phyloP scores from a whole-genome alignment of 2,113 vertebrate species.

The Oreochromis tanganicae region DNA sequence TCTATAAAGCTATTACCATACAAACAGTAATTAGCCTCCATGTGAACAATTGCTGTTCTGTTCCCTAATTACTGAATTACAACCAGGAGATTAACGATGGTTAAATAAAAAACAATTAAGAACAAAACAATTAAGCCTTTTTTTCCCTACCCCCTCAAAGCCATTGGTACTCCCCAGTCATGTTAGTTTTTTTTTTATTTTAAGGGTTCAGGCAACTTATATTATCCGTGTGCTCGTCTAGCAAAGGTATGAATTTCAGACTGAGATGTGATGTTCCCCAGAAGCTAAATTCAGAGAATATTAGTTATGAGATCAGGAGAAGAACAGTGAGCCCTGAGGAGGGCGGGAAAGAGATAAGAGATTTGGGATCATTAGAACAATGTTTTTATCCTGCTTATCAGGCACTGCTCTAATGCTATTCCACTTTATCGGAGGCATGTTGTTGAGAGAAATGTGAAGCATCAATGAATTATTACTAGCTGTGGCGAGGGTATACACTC shows the following conservation, averaged over 20 bases:
- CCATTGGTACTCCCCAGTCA: neutral
- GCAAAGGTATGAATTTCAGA: neutral
- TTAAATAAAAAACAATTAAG: conserved; percentile 66
- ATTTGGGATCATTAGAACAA: conserved; percentile 32
- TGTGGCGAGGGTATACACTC: neutral
- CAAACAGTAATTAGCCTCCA: conserved; percentile 59
- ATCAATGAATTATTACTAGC: conserved; percentile 21
- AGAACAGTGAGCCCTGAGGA: conserved; percentile 31
- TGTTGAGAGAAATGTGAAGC: conserved; percentile 15
- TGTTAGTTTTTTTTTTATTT: neutral
- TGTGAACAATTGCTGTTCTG: conserved; percentile 52
- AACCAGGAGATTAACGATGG: conserved; percentile 56
- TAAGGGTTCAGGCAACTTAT: neutral
- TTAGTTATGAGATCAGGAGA: conserved; percentile 47
- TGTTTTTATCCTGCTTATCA: conserved; percentile 36
- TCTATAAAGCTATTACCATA: conserved; percentile 31
- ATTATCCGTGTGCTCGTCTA: neutral
- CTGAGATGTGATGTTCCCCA: conserved; percentile 37
- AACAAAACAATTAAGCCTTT: conserved; percentile 61
- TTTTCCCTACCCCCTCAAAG: neutral
- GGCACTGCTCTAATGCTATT: conserved; percentile 9
- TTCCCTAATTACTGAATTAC: conserved; percentile 64
- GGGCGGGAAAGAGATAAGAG: conserved; percentile 2
- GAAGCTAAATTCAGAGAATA: conserved; percentile 51
- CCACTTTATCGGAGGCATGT: conserved; percentile 17